Evolutionary conservation across 2,888 invertebrate species (phyloP).

Genomic region (Mycogona germanica): DNA sequence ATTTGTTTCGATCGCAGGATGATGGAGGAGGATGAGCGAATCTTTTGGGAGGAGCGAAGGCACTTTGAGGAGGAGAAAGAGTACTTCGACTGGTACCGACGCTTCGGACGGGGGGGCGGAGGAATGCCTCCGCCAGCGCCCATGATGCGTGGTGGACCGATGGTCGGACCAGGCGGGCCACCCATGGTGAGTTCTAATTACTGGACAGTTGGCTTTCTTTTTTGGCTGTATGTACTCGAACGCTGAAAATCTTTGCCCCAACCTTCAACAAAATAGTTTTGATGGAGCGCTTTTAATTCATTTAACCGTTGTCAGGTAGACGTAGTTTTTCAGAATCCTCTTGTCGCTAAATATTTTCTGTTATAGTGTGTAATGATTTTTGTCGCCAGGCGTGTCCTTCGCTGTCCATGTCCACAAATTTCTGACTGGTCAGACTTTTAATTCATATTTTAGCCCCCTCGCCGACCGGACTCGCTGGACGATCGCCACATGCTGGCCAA

Average conservation of each 20-base stretch:
- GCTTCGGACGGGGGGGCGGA: conserved; percentile 46
- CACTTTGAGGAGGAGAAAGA: conserved; percentile 59
- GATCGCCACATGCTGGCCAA: conserved; percentile 90
- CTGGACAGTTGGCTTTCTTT: neutral
- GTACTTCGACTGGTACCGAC: conserved; percentile 57
- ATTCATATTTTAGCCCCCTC: conserved; percentile 28
- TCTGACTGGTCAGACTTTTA: neutral
- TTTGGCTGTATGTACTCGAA: no score
- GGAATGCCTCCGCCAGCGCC: conserved; percentile 29
- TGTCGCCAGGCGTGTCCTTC: neutral
- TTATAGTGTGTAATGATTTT: neutral
- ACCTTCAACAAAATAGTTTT: no score
- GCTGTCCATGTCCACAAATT: neutral
- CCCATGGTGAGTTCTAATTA: conserved; percentile 19
- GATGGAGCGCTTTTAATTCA: neutral
- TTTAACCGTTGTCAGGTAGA: neutral
- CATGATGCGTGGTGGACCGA: conserved; percentile 13
- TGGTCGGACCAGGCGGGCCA: conserved; percentile 19
- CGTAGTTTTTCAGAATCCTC: neutral
- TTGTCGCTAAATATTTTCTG: neutral
- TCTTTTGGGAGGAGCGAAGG: conserved; percentile 77
- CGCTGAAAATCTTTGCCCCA: no score
- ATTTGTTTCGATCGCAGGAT: conserved; percentile 24
- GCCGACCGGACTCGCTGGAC: conserved; percentile 84
- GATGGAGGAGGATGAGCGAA: conserved; percentile 67